phyloP scores from a whole-genome alignment of 2,888 invertebrate species.

The Drosophila buzzatii region DNA sequence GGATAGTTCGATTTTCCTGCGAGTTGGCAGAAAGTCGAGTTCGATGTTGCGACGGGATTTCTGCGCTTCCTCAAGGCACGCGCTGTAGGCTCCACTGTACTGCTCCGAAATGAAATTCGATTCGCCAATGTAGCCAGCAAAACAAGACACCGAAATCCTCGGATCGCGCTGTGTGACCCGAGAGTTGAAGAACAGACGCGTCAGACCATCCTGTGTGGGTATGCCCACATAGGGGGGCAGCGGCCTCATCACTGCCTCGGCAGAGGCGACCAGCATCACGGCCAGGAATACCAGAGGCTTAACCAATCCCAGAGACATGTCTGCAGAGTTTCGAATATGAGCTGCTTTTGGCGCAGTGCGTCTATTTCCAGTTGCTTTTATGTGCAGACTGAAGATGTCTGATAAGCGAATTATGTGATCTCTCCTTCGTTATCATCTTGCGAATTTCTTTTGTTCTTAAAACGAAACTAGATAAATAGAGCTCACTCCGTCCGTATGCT shows the following conservation, averaged over 20 bases:
- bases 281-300: constrained; percentile 31
- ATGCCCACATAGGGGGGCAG: constrained; percentile 69
- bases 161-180: constrained; percentile 70
- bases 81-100: constrained; percentile 66
- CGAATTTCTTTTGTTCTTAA: constrained; percentile 25
- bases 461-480: constrained; percentile 47
- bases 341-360: constrained; percentile 73
- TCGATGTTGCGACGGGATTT: constrained; percentile 65
- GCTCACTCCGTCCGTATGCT: constrained; percentile 19
- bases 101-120: constrained; percentile 66
- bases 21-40: constrained; percentile 57
- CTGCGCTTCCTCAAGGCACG: constrained; percentile 55
- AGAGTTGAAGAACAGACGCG: constrained; percentile 71
- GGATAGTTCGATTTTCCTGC: constrained; percentile 49
- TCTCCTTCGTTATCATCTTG: constrained; percentile 45
- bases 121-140: constrained; percentile 73
- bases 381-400: constrained; percentile 44
- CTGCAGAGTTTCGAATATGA: constrained; percentile 17
- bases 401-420: constrained; percentile 45
- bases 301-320: constrained; percentile 28
- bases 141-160: constrained; percentile 70
- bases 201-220: constrained; percentile 70
- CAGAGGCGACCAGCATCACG: constrained; percentile 18
- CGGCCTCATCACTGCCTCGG: constrained; percentile 43
- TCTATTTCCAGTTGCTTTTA: constrained; percentile 55